phyloP scores from a whole-genome alignment of 2,888 invertebrate genomes.

The Augochlorella aurata region DNA sequence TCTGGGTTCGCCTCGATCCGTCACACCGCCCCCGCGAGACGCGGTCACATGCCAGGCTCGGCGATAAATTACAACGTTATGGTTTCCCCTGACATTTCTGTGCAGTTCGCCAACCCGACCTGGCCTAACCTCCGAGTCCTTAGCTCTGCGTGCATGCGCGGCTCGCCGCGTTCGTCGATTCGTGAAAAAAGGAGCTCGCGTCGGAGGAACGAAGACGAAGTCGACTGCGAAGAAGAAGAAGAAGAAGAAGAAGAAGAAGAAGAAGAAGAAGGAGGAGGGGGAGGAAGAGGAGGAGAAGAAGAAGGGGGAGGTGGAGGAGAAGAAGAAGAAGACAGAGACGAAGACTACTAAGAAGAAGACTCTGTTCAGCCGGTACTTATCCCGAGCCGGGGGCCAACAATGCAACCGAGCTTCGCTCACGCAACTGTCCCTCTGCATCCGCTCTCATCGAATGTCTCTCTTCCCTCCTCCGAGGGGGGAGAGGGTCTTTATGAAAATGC shows the following conservation, averaged over 20 bases:
- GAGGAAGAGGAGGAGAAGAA: neutral
- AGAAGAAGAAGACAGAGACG: neutral
- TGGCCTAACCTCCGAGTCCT: slow-evolving; percentile 79
- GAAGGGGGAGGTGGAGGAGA: neutral
- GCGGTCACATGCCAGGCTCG: slow-evolving; percentile 75
- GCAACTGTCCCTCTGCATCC: slow-evolving; percentile 81
- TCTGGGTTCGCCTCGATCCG: slow-evolving; percentile 74
- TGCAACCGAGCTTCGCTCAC: slow-evolving; percentile 70
- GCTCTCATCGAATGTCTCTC: slow-evolving; percentile 80
- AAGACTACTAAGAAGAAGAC: slow-evolving; percentile 19
- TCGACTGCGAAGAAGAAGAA: neutral
- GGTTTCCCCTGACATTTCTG: slow-evolving; percentile 79
- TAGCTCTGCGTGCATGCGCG: slow-evolving; percentile 66
- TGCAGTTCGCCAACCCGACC: slow-evolving; percentile 79
- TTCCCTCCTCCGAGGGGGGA: slow-evolving; percentile 45
- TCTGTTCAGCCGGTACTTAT: slow-evolving; percentile 75
- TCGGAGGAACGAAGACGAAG: slow-evolving; percentile 9
- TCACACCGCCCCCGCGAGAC: slow-evolving; percentile 78
- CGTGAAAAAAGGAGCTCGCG: slow-evolving; percentile 33
- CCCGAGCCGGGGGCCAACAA: slow-evolving; percentile 73
- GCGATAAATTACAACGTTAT: slow-evolving; percentile 81
- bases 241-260: neutral
- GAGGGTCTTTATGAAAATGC: slow-evolving; percentile 56
- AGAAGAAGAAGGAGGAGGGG: no score
- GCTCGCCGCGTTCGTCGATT: slow-evolving; percentile 41